Evolutionary conservation across 2,113 vertebrate genomes (phyloP).

Genomic region (Centropristis striata): DNA sequence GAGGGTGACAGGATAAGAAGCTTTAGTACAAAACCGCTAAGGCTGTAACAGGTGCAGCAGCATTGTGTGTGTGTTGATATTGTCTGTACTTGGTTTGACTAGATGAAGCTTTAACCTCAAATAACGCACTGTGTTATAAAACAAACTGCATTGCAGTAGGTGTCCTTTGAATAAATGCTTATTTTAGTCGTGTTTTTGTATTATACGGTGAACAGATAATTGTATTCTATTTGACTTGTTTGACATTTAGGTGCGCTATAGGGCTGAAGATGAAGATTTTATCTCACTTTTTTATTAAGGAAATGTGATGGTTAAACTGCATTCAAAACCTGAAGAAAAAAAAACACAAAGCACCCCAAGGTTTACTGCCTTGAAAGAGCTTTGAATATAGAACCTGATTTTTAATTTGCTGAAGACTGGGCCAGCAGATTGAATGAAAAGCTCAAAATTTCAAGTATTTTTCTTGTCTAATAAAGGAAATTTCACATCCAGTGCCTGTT

Average conservation of each 20-base stretch:
- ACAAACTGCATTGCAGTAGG: constrained; percentile 5
- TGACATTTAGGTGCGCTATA: constrained; percentile 29
- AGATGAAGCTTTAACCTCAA: not conserved
- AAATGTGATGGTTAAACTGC: constrained; percentile 16
- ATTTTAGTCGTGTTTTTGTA: constrained; percentile 33
- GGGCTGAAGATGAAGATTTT: not conserved
- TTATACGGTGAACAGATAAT: constrained; percentile 19
- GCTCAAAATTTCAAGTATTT: not conserved
- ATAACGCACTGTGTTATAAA: not conserved
- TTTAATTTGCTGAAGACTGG: not conserved
- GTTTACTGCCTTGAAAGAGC: constrained; percentile 9
- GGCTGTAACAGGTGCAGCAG: not conserved
- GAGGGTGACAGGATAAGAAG: constrained; percentile 1
- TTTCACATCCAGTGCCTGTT: not conserved
- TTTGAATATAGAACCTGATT: not conserved
- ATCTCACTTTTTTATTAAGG: not conserved
- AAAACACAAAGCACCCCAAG: not conserved
- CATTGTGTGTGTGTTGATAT: not conserved
- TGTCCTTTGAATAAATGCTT: constrained; percentile 4
- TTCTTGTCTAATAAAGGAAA: constrained; percentile 43
- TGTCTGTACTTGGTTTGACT: constrained; percentile 3
- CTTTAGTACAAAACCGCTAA: not conserved
- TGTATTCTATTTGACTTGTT: constrained; percentile 42
- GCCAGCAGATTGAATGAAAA: not conserved
- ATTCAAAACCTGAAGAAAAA: not conserved